Conservation (phyloP, 2,797 vertebrate species). For the Brachymystax lenok region DNA sequence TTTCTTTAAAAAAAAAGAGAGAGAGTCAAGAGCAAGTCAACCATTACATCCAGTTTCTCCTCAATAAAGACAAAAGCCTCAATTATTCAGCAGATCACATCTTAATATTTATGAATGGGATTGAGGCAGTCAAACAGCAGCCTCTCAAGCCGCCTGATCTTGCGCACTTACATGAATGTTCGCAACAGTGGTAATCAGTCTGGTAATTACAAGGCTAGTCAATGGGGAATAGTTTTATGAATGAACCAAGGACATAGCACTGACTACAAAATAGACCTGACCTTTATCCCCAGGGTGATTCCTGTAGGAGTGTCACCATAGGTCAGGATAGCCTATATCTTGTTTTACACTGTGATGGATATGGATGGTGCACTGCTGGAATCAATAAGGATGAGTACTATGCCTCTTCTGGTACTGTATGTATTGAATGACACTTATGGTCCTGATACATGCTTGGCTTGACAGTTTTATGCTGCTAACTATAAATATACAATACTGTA, state of each 20-base stretch:
- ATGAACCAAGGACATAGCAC: constrained; percentile 61
- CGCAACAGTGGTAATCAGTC: no score
- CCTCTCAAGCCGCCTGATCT: no score
- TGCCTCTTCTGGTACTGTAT: background rate
- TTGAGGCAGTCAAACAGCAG: constrained; percentile 24
- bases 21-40: no score
- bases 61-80: background rate
- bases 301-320: constrained; percentile 26
- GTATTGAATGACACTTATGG: background rate
- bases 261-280: constrained; percentile 16
- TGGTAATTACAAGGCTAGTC: no score
- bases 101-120: constrained; percentile 54
- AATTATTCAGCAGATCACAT: background rate
- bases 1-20: background rate
- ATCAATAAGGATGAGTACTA: background rate
- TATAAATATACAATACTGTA: background rate
- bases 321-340: background rate
- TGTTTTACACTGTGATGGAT: background rate
- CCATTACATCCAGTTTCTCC: background rate
- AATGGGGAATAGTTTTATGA: constrained; percentile 68
- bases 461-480: background rate
- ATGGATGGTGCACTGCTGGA: background rate
- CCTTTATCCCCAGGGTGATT: constrained; percentile 34
- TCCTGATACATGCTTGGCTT: background rate
- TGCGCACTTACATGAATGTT: no score